Percentiles rank a stretch among this genome's conserved stretches.
Evolutionary conservation across 2,888 invertebrate genomes (phyloP).

Genomic region (Crepidodera aurea): DNA sequence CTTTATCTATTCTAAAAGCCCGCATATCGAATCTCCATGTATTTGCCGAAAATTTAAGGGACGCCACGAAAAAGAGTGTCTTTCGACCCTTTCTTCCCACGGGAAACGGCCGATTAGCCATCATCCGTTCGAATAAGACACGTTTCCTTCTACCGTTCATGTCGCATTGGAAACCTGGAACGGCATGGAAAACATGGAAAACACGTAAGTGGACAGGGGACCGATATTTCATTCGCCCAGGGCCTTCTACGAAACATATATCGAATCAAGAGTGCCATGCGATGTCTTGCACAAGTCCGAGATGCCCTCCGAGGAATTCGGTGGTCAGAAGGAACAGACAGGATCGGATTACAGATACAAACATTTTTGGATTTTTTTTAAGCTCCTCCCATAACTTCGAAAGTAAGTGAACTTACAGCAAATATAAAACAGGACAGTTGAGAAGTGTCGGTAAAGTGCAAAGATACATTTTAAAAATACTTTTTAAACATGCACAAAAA

Average conservation of each 20-base stretch:
- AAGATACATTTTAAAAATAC: too few species aligned
- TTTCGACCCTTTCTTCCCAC: slow-evolving; percentile 40
- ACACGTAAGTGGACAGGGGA: slow-evolving; percentile 59
- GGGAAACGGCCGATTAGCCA: slow-evolving; percentile 55
- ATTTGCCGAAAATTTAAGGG: background rate
- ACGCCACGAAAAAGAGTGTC: slow-evolving; percentile 3
- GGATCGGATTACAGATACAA: slow-evolving; percentile 18
- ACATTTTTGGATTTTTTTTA: too few species aligned
- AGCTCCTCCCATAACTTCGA: too few species aligned
- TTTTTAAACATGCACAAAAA: too few species aligned
- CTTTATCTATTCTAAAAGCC: too few species aligned
- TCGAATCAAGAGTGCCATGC: slow-evolving; percentile 51
- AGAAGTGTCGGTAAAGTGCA: too few species aligned
- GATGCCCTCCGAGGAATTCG: slow-evolving; percentile 38
- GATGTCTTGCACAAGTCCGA: slow-evolving; percentile 45
- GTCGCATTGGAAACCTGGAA: slow-evolving; percentile 36
- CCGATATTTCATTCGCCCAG: slow-evolving; percentile 55
- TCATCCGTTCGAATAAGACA: slow-evolving; percentile 48
- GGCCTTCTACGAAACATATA: slow-evolving; percentile 49
- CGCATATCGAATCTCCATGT: background rate
- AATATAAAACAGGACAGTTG: too few species aligned
- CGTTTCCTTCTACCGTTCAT: slow-evolving; percentile 42
- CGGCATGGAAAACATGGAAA: slow-evolving; percentile 52
- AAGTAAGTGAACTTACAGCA: too few species aligned
- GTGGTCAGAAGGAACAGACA: slow-evolving; percentile 25